Evolutionary conservation across 1,140 invertebrate genomes (phyloP).

Genomic region (Argopecten irradians): DNA sequence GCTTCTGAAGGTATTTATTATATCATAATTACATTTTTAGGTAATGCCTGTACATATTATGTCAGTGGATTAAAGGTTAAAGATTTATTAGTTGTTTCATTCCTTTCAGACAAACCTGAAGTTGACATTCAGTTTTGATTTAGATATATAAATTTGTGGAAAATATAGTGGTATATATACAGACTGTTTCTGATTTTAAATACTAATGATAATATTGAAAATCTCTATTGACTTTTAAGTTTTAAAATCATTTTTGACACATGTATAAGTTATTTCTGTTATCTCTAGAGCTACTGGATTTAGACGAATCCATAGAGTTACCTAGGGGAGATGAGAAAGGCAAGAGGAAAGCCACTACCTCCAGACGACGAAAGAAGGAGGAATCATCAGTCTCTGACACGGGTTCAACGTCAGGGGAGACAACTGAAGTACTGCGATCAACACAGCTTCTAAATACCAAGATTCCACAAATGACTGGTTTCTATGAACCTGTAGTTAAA

Average conservation of each 20-base stretch:
- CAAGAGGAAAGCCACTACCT: neutral
- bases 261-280: neutral
- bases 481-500: conserved; percentile 10
- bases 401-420: conserved; percentile 37
- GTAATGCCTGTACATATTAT: no score
- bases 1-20: neutral
- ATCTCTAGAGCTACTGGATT: neutral
- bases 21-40: no score
- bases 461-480: neutral
- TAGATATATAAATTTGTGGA: no score
- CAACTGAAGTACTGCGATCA: conserved; percentile 44
- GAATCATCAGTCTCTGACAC: neutral
- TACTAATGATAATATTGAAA: no score
- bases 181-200: no score
- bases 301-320: conserved; percentile 53
- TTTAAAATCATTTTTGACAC: no score
- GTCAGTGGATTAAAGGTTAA: no score
- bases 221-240: no score
- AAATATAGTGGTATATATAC: no score
- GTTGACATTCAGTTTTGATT: no score
- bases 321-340: conserved; percentile 52
- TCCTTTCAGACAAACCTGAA: no score
- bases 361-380: conserved; percentile 30
- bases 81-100: no score
- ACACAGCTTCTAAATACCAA: conserved; percentile 18